A percentile compares a stretch with the other conserved stretches of the same genome.
Evolutionary conservation across 2,113 vertebrate genomes (phyloP).

Genomic region (Nicator chloris): DNA sequence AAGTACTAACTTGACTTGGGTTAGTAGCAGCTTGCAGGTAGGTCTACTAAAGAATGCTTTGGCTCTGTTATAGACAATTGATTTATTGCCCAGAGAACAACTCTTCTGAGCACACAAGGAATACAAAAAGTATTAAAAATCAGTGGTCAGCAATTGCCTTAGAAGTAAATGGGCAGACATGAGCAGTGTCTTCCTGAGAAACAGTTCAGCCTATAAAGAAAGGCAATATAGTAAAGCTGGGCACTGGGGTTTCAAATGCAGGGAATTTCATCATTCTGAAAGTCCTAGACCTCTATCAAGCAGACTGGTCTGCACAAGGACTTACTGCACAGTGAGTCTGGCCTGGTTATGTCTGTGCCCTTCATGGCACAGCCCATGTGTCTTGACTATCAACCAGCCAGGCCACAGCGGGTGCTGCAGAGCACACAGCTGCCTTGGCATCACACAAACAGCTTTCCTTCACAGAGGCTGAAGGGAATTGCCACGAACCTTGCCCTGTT

Average conservation of each 20-base stretch:
- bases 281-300: not conserved
- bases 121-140: not conserved
- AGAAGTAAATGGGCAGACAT: not conserved
- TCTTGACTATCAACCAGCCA: not conserved
- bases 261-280: not conserved
- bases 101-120: not conserved
- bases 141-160: not conserved
- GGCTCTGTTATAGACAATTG: not conserved
- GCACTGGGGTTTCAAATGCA: not conserved
- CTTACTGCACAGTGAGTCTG: not conserved
- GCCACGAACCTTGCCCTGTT: accelerated
- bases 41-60: not conserved
- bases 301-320: not conserved
- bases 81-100: not conserved
- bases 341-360: not conserved
- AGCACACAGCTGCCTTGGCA: not conserved
- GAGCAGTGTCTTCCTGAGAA: not conserved
- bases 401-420: not conserved
- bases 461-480: not conserved
- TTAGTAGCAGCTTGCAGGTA: not conserved
- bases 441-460: not conserved
- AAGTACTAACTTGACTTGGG: not conserved
- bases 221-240: not conserved
- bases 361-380: not conserved
- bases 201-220: not conserved